Conservation (phyloP, 2,888 invertebrate genomes). For the Acrocyrtus sp. region DNA sequence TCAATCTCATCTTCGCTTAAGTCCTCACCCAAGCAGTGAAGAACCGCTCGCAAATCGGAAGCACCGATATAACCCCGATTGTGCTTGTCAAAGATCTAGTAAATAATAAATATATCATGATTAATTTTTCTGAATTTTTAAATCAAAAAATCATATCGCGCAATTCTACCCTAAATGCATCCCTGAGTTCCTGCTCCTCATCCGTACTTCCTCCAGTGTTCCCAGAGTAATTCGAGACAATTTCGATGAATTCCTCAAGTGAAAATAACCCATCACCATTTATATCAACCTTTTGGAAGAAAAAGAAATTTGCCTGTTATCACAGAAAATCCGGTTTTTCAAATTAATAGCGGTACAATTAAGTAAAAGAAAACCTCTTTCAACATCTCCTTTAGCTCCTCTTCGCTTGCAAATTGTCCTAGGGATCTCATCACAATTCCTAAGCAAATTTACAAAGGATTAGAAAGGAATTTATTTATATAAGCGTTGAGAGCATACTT, state of each 20-base stretch:
- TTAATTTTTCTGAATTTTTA: too few species aligned
- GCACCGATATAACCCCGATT: constrained; percentile 93
- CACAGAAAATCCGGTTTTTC: neutral
- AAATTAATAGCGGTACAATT: too few species aligned
- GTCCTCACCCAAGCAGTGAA: constrained; percentile 90
- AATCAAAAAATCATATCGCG: too few species aligned
- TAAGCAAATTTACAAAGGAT: too few species aligned
- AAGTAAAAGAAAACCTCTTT: constrained; percentile 51
- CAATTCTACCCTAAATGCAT: constrained; percentile 89
- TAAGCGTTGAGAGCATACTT: too few species aligned
- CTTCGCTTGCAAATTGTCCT: constrained; percentile 65
- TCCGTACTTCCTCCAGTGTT: constrained; percentile 64
- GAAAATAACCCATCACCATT: constrained; percentile 65
- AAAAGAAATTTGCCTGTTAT: neutral
- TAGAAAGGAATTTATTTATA: too few species aligned
- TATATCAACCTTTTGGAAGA: constrained; percentile 58
- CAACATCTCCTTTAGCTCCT: constrained; percentile 65
- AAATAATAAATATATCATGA: neutral
- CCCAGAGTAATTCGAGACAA: constrained; percentile 64
- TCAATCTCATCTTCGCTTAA: constrained; percentile 92
- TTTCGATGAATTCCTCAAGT: constrained; percentile 65
- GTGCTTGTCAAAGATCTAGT: constrained; percentile 82
- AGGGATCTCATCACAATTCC: constrained; percentile 65
- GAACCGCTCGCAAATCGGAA: constrained; percentile 85
- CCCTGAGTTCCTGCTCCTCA: constrained; percentile 70